phyloP scores from a whole-genome alignment of 30 jellyfish, hydroid and myxozoan species.

The Aurelia aurita complex sp. Pacific region DNA sequence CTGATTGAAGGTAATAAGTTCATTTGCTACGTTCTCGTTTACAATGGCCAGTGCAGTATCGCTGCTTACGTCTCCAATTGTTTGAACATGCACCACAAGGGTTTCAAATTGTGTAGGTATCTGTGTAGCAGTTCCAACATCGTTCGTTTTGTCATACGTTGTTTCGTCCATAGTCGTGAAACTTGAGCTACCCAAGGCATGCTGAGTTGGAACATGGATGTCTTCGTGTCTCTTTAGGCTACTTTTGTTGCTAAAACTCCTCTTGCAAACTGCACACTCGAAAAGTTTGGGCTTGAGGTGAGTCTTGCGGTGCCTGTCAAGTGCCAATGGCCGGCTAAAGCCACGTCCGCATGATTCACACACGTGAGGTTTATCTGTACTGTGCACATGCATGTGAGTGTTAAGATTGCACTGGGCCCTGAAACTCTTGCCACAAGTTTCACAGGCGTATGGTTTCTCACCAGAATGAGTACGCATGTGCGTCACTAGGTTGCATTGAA shows the following conservation, averaged over 20 bases:
- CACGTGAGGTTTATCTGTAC: constrained; percentile 43
- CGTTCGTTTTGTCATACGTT: no score
- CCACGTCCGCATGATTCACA: constrained; percentile 54
- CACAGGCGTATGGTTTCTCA: constrained; percentile 54
- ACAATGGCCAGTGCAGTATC: no score
- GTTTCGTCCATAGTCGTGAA: no score
- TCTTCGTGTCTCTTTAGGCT: constrained; percentile 38
- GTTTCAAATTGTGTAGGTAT: no score
- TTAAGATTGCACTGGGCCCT: constrained; percentile 69
- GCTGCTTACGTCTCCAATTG: no score
- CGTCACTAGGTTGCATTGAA: constrained; percentile 57
- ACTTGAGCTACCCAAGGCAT: background rate
- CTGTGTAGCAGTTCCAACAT: no score
- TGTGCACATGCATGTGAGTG: constrained; percentile 68
- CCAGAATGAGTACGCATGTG: constrained; percentile 67
- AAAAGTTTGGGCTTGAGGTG: constrained; percentile 29
- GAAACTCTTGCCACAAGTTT: constrained; percentile 45
- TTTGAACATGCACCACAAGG: no score
- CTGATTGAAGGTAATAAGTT: background rate
- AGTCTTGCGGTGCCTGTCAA: constrained; percentile 43
- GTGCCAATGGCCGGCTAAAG: constrained; percentile 48
- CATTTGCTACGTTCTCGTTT: no score
- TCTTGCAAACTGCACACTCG: constrained; percentile 42
- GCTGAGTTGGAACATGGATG: constrained; percentile 1
- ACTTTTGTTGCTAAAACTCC: constrained; percentile 20